A percentile compares a stretch with the other conserved stretches of the same genome.
Evolutionary conservation across 2,113 vertebrate genomes (phyloP).

Genomic region (Pithys albifrons): DNA sequence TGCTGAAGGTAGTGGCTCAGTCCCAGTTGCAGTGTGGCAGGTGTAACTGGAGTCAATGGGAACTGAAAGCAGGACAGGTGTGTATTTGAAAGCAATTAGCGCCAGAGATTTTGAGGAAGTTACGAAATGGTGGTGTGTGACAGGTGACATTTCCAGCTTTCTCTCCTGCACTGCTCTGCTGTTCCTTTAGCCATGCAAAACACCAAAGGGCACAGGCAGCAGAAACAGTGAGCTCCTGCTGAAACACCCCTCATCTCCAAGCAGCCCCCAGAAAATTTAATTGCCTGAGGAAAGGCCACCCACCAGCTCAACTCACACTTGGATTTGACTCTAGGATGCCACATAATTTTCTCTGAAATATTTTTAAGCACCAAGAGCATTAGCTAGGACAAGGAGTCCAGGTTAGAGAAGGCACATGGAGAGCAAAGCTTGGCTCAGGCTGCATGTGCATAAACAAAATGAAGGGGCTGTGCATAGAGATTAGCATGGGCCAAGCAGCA

Average conservation of each 20-base stretch:
- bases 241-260: background rate
- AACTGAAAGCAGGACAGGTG: background rate
- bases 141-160: background rate
- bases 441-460: background rate
- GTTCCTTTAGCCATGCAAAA: background rate
- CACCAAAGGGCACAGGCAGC: accelerated
- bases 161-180: background rate
- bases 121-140: background rate
- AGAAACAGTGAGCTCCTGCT: background rate
- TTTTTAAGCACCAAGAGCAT: background rate
- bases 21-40: background rate
- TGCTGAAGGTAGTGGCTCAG: background rate
- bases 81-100: background rate
- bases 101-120: background rate
- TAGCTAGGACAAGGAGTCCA: background rate
- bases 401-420: background rate
- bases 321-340: background rate
- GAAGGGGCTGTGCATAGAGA: background rate
- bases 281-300: background rate
- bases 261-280: background rate
- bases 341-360: background rate
- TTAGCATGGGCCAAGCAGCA: background rate
- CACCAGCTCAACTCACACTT: background rate
- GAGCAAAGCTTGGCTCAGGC: background rate
- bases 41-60: background rate